These are phyloP conservation scores for Euclidia mi DNA, from an alignment of 2,888 invertebrate genomes.

Conservation along the genomic window DNA sequence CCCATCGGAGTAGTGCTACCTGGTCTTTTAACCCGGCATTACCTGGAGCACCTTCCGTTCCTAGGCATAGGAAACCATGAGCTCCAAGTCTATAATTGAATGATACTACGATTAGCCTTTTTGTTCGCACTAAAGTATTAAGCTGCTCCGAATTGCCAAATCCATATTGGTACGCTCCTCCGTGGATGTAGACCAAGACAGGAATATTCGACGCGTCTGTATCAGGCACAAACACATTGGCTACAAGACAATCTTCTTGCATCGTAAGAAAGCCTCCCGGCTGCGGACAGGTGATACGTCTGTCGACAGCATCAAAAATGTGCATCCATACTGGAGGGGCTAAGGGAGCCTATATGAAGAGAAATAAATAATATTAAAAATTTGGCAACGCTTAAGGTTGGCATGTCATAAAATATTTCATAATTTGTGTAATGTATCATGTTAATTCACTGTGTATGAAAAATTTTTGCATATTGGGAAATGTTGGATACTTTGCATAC, in stretches of 20 bases:
- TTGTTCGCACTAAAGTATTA: conserved; percentile 55
- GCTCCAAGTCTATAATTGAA: conserved; percentile 73
- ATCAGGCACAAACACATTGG: conserved; percentile 73
- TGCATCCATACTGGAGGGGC: conserved; percentile 61
- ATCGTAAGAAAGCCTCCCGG: conserved; percentile 16
- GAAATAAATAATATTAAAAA: neutral
- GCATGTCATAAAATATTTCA: too few species aligned
- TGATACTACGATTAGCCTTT: conserved; percentile 65
- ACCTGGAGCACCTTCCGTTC: conserved; percentile 71
- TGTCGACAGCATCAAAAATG: conserved; percentile 59
- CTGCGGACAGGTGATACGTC: conserved; percentile 61
- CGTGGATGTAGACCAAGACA: conserved; percentile 80
- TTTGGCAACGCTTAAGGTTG: neutral
- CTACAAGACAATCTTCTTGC: conserved; percentile 73
- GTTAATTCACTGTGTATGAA: too few species aligned
- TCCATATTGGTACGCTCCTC: conserved; percentile 77
- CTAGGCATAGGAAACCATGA: conserved; percentile 74
- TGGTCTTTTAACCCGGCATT: conserved; percentile 81
- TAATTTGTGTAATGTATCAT: too few species aligned
- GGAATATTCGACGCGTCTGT: conserved; percentile 63
- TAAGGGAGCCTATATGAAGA: conserved; percentile 59
- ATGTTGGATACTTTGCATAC: too few species aligned
- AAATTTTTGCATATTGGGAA: too few species aligned
- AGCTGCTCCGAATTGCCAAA: conserved; percentile 60
- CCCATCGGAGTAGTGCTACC: conserved; percentile 70